Evolutionary conservation across 1,140 invertebrate species (phyloP).

Genomic region (Thrips palmi): DNA sequence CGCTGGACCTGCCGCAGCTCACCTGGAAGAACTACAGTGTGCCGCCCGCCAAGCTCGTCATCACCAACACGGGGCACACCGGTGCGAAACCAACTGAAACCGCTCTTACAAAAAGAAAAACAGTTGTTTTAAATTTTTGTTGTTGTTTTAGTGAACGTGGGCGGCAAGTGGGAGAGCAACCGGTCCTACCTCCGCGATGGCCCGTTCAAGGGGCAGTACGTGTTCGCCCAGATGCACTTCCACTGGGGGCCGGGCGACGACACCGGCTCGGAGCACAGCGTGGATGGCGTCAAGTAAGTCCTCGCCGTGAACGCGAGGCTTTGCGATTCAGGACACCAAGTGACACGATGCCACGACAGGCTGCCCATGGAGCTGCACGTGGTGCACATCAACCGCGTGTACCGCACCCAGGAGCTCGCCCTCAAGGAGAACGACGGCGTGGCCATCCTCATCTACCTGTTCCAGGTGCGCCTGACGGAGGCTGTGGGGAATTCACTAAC

Average conservation of each 20-base stretch:
- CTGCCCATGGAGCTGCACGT: conserved; percentile 26
- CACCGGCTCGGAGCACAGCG: conserved; percentile 47
- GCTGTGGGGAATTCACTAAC: not conserved
- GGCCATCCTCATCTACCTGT: conserved; percentile 28
- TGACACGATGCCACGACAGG: conserved; percentile 4
- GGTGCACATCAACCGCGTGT: conserved; percentile 28
- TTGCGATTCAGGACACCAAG: not conserved
- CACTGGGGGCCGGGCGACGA: conserved; percentile 54
- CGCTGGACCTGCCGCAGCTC: conserved; percentile 26
- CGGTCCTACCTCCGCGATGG: conserved; percentile 34
- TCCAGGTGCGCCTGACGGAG: conserved; percentile 19
- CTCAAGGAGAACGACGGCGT: conserved; percentile 25
- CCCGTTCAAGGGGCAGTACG: conserved; percentile 37
- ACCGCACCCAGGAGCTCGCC: conserved; percentile 23
- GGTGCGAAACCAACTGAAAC: too few species aligned
- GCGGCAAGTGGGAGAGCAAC: conserved; percentile 33
- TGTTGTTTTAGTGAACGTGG: conserved; percentile 27
- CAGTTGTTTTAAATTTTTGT: not conserved
- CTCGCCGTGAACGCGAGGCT: not conserved
- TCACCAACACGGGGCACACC: conserved; percentile 37
- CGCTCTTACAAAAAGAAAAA: not conserved
- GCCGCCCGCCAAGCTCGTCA: conserved; percentile 33
- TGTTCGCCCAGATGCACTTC: conserved; percentile 55
- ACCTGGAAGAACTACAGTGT: conserved; percentile 32
- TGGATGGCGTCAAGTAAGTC: conserved; percentile 36